phyloP scores from a whole-genome alignment of 2,113 vertebrate species.

The Salvelinus namaycush region DNA sequence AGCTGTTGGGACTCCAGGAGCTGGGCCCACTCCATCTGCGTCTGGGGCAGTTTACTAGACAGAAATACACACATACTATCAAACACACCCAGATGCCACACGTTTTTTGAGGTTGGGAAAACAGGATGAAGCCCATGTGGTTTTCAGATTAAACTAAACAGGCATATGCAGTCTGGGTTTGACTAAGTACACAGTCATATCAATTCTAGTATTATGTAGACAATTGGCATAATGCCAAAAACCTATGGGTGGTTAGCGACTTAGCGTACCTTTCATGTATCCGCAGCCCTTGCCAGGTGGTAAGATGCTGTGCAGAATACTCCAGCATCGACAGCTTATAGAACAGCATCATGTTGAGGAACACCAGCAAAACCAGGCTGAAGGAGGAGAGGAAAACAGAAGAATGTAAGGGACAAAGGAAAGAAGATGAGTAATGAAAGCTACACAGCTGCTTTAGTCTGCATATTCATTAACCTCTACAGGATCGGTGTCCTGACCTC shows the following conservation, averaged over 20 bases:
- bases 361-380: constrained; percentile 94
- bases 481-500: too few relatives aligned
- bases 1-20: constrained; percentile 95
- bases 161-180: too few relatives aligned
- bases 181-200: too few relatives aligned
- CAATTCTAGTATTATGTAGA: too few relatives aligned
- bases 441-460: not conserved
- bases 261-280: constrained; percentile 87
- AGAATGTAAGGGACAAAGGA: not conserved
- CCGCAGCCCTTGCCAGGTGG: constrained; percentile 91
- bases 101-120: constrained; percentile 22
- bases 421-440: not conserved
- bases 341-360: constrained; percentile 98
- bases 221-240: too few relatives aligned
- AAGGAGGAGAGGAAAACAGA: constrained; percentile 2
- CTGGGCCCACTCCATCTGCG: constrained; percentile 96
- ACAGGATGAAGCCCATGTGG: too few relatives aligned
- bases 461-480: not conserved
- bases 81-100: constrained; percentile 15
- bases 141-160: too few relatives aligned
- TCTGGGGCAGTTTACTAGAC: constrained; percentile 89
- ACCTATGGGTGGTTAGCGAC: not conserved
- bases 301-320: constrained; percentile 91
- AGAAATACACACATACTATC: constrained; percentile 13
- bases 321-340: constrained; percentile 99